Conservation (phyloP, 2,113 vertebrate species). For the Malaclemys terrapin region DNA sequence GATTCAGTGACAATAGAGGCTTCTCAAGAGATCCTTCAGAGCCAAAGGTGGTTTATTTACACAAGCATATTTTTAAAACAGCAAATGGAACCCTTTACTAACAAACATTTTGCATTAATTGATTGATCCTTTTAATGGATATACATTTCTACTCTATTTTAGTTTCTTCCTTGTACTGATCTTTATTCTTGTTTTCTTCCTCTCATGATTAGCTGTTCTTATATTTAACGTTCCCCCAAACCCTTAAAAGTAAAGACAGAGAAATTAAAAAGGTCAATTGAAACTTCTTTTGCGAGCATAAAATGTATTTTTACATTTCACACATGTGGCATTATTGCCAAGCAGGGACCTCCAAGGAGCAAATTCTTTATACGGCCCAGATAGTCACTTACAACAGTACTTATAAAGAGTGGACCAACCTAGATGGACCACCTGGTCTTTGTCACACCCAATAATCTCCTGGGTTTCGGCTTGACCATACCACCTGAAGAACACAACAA, state of each 20-base stretch:
- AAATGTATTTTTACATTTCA: not conserved
- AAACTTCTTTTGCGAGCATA: not conserved
- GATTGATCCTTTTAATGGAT: not conserved
- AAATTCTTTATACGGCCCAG: not conserved
- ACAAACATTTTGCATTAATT: not conserved
- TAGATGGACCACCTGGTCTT: not conserved
- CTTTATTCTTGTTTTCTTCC: not conserved
- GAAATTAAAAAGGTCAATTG: not conserved
- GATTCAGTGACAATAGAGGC: not conserved
- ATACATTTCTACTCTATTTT: not conserved
- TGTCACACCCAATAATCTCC: not conserved
- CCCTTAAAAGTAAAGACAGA: not conserved
- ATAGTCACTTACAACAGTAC: not conserved
- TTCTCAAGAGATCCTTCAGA: not conserved
- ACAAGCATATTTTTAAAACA: not conserved
- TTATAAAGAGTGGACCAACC: not conserved
- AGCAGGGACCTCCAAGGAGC: not conserved
- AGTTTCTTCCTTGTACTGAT: not conserved
- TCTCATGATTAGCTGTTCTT: not conserved
- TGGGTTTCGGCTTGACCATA: not conserved
- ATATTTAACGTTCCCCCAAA: not conserved
- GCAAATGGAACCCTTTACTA: not conserved
- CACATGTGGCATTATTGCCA: not conserved
- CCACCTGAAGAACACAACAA: not conserved
- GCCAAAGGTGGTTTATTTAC: not conserved